A percentile compares a stretch with the other conserved stretches of the same genome.
Conservation (phyloP, 2,888 invertebrate species). For the Strigamia maritima region DNA sequence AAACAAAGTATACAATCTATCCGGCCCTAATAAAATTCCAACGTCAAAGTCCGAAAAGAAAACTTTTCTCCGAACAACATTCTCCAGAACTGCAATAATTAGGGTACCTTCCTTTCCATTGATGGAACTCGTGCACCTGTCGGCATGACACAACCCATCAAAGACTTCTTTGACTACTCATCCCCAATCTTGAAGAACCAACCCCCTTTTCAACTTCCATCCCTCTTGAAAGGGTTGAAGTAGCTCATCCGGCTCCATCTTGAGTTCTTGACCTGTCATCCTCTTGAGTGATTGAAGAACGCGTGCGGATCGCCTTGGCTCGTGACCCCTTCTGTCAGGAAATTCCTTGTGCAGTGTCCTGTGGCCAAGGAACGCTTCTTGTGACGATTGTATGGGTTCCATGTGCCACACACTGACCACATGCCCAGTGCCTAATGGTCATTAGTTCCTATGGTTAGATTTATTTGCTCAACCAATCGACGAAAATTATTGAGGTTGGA, state of each 20-base stretch:
- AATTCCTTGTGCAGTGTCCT: slow-evolving; percentile 1
- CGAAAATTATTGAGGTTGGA: neutral
- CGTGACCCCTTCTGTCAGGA: neutral
- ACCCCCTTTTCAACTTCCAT: neutral
- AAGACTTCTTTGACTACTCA: slow-evolving; percentile 3
- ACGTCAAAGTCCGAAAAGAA: too few relatives aligned
- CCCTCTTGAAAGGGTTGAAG: slow-evolving; percentile 9
- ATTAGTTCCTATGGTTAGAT: neutral
- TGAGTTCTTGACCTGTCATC: slow-evolving; percentile 1
- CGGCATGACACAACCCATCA: neutral
- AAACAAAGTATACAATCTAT: too few relatives aligned
- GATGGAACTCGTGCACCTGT: neutral
- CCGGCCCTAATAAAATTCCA: too few relatives aligned
- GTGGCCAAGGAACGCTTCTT: neutral
- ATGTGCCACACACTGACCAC: neutral
- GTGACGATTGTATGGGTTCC: neutral
- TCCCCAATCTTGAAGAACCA: neutral
- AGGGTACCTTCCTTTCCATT: neutral
- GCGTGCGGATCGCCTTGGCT: neutral
- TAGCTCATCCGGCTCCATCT: neutral
- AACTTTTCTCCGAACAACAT: too few relatives aligned
- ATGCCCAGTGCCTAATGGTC: neutral
- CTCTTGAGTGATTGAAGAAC: slow-evolving; percentile 21
- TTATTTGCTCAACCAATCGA: neutral
- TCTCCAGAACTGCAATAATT: too few relatives aligned